These are phyloP conservation scores for Microtus oregoni DNA, from an alignment of 2,113 vertebrate species.

Conservation along the genomic window DNA sequence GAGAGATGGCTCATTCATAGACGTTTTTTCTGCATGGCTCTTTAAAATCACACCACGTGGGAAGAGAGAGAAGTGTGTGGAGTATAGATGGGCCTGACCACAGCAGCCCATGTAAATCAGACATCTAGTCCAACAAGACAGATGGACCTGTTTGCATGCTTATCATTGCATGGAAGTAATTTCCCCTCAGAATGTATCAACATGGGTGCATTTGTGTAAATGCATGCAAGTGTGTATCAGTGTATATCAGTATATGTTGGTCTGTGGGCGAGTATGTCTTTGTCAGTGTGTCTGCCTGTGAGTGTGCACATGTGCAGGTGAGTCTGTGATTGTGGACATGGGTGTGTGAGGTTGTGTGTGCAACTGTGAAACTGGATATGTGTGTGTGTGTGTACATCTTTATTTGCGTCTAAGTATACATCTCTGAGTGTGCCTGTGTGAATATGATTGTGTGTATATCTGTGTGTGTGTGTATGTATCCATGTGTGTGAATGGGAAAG, in stretches of 20 bases:
- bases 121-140: background rate
- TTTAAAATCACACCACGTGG: background rate
- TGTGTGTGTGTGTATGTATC: background rate
- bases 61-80: too few species aligned
- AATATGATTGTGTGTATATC: background rate
- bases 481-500: background rate
- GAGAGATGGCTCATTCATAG: background rate
- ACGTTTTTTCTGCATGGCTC: background rate
- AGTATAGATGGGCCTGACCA: background rate
- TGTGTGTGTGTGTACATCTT: fast-evolving
- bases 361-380: background rate
- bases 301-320: background rate
- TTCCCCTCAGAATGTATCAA: background rate
- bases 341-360: background rate
- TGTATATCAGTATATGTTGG: background rate
- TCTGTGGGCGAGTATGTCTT: too few species aligned
- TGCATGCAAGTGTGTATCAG: fast-evolving
- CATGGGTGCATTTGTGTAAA: background rate
- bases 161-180: background rate
- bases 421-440: background rate
- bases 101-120: background rate
- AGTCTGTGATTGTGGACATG: background rate
- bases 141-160: fast-evolving
- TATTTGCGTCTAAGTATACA: background rate
- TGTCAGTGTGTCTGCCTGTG: background rate